Base-by-base conservation (phyloP, 2,888 invertebrate genomes). In the Drosophila neotestacea region DNA sequence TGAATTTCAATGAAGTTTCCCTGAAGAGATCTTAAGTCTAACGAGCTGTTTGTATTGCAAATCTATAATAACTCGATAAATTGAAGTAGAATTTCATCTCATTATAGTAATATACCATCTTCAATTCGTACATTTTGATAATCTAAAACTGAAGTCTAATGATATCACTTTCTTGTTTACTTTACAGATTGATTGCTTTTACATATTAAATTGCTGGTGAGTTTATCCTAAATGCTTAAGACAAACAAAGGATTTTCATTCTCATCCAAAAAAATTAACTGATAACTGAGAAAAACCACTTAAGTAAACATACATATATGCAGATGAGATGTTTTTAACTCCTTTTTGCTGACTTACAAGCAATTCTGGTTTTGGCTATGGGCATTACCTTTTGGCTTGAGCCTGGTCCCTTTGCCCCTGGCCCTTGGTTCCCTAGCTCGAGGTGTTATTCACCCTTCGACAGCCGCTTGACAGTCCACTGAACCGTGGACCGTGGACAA, bases 171-270 rank as follows among this genome's bases (percentile, higher is more conserved):
- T 54, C 16, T 48, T 60, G 41, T 70, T 64, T 72, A 3, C 48
- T 22, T 79, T 85, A 47, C 86, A 82, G 82, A 86, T 82, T 73
- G 65, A 44, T 41, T 52, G 75, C 46, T 83, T 70, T 81, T 71
- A 71, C 54, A 48, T 62, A 66, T 63, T 54, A 48, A 75, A 67
- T 69, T 67, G 66, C 68, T 73, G 82, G 82, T 82, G 71, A 82
- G 82, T 75, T 51, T 38, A 41, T 32, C 11, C 38, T 36, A 50
- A 44, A 58, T 44, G 46, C 41, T 42, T 59, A 41, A 34, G 48
- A 39, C 27, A 67, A 51, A 65, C 46, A 46, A 34, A 48, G 42
- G 47, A 50, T 39, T 60, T 72, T 52, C 51, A 27, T 68, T 52
- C 36, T 22, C 42, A 32, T 30, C 6, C 34, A 22, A 22, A 36